These are phyloP conservation scores for Clunio marinus DNA, from an alignment of 2,888 invertebrate species.

Conservation along the genomic window DNA sequence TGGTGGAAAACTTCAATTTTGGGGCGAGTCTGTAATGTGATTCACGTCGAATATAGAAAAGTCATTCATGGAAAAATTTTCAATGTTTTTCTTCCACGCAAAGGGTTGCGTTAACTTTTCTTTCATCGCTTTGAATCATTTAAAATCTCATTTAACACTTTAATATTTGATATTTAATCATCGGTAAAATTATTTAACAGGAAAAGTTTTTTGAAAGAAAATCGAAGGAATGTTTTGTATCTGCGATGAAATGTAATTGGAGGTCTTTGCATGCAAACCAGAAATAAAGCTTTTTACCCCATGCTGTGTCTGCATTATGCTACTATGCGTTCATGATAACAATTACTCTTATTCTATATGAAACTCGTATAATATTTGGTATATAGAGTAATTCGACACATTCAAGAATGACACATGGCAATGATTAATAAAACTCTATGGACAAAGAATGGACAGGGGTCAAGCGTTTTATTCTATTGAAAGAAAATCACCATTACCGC, in stretches of 20 bases:
- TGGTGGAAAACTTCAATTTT: slow-evolving; percentile 4
- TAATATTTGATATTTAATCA: slow-evolving; percentile 4
- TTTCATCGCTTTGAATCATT: background rate
- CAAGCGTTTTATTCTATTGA: slow-evolving; percentile 28
- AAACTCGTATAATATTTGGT: too few relatives aligned
- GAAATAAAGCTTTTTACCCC: slow-evolving; percentile 12
- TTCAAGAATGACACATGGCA: slow-evolving; percentile 39
- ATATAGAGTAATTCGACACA: slow-evolving; percentile 33
- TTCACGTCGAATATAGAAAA: slow-evolving; percentile 35
- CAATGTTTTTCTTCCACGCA: background rate
- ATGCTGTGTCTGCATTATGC: slow-evolving; percentile 9
- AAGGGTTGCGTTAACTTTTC: slow-evolving; percentile 6
- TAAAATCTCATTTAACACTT: slow-evolving; percentile 10
- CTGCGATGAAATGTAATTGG: too few relatives aligned
- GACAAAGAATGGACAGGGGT: slow-evolving; percentile 37
- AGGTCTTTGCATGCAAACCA: too few relatives aligned
- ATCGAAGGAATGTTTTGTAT: too few relatives aligned
- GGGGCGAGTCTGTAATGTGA: slow-evolving; percentile 13
- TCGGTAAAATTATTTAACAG: background rate
- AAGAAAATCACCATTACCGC: slow-evolving; percentile 34
- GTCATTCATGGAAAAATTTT: slow-evolving; percentile 25
- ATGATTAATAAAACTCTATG: slow-evolving; percentile 38
- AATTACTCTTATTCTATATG: slow-evolving; percentile 16
- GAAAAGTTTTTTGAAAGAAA: background rate
- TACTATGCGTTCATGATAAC: slow-evolving; percentile 24